Percentiles rank a stretch among this genome's conserved stretches.
Conservation (phyloP, 2,113 vertebrate species). For the Syngnathoides biaculeatus region DNA sequence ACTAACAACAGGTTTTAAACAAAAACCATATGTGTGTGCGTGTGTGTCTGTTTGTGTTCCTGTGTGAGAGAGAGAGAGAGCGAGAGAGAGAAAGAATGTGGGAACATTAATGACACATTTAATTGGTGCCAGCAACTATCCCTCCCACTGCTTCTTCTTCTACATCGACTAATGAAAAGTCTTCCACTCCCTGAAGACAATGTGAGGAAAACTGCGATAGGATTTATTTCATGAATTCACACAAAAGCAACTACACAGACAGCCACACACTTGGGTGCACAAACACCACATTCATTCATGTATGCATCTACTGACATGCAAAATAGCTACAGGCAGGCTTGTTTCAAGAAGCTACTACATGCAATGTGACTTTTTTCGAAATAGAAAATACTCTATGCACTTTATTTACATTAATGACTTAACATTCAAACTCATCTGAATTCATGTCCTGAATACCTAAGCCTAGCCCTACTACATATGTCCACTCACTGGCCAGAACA, state of each 20-base stretch:
- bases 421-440: background rate
- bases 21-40: constrained; percentile 26
- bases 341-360: background rate
- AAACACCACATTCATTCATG: constrained; percentile 6
- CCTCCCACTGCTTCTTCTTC: constrained; percentile 50
- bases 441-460: background rate
- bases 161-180: constrained; percentile 56
- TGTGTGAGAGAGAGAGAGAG: background rate
- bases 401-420: constrained; percentile 1
- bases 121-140: constrained; percentile 54
- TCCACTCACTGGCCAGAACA: background rate
- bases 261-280: no score
- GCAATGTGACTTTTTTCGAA: background rate
- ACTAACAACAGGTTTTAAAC: constrained; percentile 45
- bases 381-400: background rate
- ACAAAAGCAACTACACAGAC: background rate
- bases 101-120: constrained; percentile 54
- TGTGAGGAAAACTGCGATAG: constrained; percentile 14
- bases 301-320: constrained; percentile 1
- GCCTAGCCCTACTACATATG: background rate
- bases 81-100: background rate
- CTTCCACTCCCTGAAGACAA: constrained; percentile 46
- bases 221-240: constrained; percentile 23
- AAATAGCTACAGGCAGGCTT: background rate
- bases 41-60: constrained; percentile 1